phyloP scores from a whole-genome alignment of 2,797 vertebrate genomes.

The Pipistrellus kuhlii region DNA sequence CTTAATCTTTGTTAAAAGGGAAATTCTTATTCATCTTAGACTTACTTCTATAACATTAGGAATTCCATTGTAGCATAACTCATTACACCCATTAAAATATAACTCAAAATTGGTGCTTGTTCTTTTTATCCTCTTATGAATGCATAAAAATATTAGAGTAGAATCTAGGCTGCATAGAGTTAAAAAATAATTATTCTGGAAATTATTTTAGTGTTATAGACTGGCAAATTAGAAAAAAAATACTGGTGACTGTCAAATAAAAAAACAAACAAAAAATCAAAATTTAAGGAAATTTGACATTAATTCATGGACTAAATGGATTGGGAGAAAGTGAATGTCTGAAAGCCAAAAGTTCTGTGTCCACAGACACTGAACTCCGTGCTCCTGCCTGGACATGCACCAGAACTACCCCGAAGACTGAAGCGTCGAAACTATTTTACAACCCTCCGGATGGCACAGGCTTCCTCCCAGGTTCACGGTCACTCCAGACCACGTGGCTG shows the following conservation, averaged over 20 bases:
- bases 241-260: background rate
- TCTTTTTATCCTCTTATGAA: background rate
- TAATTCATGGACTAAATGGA: background rate
- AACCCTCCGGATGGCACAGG: accelerated
- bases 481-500: background rate
- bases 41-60: background rate
- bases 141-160: background rate
- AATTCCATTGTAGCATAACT: background rate
- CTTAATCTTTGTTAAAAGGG: background rate
- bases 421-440: background rate
- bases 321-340: background rate
- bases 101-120: background rate
- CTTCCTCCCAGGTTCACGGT: background rate
- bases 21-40: background rate
- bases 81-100: background rate
- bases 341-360: background rate
- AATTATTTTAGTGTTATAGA: background rate
- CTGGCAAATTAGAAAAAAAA: background rate
- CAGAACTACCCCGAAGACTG: background rate
- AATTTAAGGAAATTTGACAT: background rate
- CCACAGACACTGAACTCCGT: background rate
- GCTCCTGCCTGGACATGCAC: background rate
- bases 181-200: background rate
- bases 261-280: conserved; percentile 14
- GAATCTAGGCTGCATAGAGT: background rate